phyloP scores from a whole-genome alignment of 2,888 invertebrate species.

The Eumacrocentrus americanus region DNA sequence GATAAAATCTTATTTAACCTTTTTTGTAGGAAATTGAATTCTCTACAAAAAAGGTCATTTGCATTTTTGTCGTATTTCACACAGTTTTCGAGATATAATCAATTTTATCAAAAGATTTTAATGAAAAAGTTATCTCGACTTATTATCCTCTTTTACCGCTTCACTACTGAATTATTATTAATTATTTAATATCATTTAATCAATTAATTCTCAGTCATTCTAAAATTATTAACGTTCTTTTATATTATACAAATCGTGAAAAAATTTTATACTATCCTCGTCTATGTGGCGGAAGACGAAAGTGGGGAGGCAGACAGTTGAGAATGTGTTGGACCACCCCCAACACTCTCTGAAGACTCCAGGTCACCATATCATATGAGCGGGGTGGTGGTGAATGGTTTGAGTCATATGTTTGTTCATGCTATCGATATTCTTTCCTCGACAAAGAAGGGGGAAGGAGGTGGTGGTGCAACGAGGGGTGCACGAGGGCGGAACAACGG shows the following conservation, averaged over 20 bases:
- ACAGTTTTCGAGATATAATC: neutral
- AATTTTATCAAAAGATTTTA: neutral
- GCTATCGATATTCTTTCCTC: conserved; percentile 4
- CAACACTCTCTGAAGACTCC: too few species aligned
- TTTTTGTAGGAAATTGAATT: neutral
- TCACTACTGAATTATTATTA: too few species aligned
- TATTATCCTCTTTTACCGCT: too few species aligned
- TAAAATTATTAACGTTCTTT: too few species aligned
- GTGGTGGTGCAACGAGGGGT: conserved; percentile 22
- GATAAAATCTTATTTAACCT: neutral
- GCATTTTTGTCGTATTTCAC: neutral
- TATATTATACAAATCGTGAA: too few species aligned
- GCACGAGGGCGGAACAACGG: conserved; percentile 38
- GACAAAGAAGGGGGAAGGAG: conserved; percentile 9
- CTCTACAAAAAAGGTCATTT: neutral
- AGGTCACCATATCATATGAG: too few species aligned
- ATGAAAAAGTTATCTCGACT: neutral
- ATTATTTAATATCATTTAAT: too few species aligned
- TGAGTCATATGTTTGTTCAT: neutral
- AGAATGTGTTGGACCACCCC: neutral
- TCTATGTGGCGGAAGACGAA: too few species aligned
- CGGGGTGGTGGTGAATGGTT: neutral
- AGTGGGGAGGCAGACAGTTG: too few species aligned
- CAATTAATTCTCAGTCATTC: too few species aligned
- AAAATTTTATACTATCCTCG: too few species aligned